Conservation (phyloP, 2,113 vertebrate genomes). For the Paedocypris sp. region DNA sequence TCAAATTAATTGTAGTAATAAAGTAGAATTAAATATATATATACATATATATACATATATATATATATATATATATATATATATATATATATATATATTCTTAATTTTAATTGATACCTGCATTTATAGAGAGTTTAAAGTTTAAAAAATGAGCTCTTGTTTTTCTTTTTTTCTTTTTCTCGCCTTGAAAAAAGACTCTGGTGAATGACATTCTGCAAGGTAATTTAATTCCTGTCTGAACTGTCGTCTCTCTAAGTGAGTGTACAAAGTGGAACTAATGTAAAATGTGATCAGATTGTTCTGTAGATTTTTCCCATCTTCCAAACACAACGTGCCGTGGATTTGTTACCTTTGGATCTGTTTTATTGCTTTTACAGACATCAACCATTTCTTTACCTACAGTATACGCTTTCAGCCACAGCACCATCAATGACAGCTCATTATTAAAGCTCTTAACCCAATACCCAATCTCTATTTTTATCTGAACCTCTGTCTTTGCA, state of each 20-base stretch:
- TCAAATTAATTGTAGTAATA: no score
- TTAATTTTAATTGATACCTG: no score
- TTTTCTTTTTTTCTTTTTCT: background rate
- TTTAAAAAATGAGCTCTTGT: no score
- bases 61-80: no score
- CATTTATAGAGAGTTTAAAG: no score
- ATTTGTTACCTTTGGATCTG: background rate
- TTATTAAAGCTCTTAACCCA: slow-evolving; percentile 20
- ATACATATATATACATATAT: no score
- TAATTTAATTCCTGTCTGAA: background rate
- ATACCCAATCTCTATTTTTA: background rate
- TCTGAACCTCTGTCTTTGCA: background rate
- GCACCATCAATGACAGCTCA: slow-evolving; percentile 11
- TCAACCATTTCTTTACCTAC: no score
- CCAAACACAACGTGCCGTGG: no score
- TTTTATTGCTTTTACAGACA: no score
- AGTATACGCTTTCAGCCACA: background rate
- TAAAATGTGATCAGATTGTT: no score
- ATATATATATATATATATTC: background rate
- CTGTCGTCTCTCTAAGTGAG: background rate
- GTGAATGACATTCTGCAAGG: background rate
- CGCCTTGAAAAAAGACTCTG: background rate
- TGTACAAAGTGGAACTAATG: background rate
- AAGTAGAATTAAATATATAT: no score
- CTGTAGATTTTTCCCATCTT: no score